Evolutionary conservation across 2,113 vertebrate genomes (phyloP).

Genomic region (Pluvianellus socialis): DNA sequence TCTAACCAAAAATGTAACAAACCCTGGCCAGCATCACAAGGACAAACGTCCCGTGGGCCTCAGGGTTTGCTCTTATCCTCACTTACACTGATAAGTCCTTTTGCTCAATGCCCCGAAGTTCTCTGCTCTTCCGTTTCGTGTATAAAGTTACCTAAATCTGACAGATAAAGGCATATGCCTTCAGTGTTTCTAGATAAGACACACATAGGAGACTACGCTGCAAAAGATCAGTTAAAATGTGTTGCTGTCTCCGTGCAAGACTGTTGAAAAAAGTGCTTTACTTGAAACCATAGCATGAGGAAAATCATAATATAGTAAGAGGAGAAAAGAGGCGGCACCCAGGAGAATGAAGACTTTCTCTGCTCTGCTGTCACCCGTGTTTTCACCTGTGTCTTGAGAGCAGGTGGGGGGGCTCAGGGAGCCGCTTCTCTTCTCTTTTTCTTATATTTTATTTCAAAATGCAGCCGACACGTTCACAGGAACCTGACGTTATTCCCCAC

Average conservation of each 20-base stretch:
- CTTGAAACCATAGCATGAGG: background rate
- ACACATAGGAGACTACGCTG: background rate
- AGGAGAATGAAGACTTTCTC: background rate
- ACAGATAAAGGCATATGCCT: constrained; percentile 4
- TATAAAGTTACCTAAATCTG: constrained; percentile 57
- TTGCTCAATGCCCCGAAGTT: constrained; percentile 29
- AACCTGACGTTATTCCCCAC: background rate
- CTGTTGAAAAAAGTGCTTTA: background rate
- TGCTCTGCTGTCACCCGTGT: background rate
- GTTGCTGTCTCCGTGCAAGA: background rate
- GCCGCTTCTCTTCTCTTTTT: background rate
- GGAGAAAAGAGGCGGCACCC: background rate
- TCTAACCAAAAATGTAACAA: constrained; percentile 23
- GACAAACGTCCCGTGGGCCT: constrained; percentile 20
- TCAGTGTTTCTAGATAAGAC: background rate
- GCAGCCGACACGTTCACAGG: background rate
- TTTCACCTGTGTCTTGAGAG: constrained; percentile 3
- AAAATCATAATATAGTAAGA: background rate
- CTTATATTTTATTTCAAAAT: background rate
- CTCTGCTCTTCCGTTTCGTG: constrained; percentile 15
- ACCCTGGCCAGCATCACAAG: background rate
- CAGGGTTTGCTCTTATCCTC: background rate
- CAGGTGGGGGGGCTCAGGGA: background rate
- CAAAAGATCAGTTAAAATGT: constrained; percentile 26
- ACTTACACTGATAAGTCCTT: constrained; percentile 22